These are phyloP conservation scores for Neomonachus schauinslandi DNA, from an alignment of 2,113 vertebrate species.

Conservation along the genomic window DNA sequence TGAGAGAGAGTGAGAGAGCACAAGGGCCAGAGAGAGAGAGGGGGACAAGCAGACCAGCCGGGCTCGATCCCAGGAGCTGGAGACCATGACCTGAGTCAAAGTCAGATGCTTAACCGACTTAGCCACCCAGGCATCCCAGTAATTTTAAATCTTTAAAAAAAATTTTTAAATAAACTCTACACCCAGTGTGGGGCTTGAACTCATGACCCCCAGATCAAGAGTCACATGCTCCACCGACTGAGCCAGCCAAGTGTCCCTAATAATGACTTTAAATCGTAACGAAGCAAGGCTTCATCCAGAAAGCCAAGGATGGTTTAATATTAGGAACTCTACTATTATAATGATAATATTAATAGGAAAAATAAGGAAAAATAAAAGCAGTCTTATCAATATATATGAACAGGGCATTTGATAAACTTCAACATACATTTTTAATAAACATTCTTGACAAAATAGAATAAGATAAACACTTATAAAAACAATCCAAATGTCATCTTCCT, in stretches of 20 bases:
- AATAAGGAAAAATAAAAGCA: not conserved
- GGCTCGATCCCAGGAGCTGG: no score
- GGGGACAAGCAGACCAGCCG: no score
- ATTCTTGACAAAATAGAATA: not conserved
- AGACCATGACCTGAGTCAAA: not conserved
- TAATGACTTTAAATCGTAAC: not conserved
- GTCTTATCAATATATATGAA: not conserved
- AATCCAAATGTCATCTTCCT: not conserved
- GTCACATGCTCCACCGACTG: not conserved
- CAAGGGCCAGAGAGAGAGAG: not conserved
- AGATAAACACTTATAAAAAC: not conserved
- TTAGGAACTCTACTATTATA: not conserved
- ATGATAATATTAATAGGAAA: not conserved
- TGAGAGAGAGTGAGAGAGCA: not conserved
- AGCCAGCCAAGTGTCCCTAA: not conserved
- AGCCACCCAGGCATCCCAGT: not conserved
- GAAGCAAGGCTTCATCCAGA: not conserved
- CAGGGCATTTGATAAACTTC: not conserved
- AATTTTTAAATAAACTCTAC: no score
- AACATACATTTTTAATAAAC: not conserved
- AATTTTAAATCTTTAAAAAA: no score
- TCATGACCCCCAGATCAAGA: no score
- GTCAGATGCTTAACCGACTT: not conserved
- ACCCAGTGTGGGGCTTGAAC: no score
- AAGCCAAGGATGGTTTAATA: not conserved